phyloP scores from a whole-genome alignment of 2,797 vertebrate genomes.

The Danio choprae region DNA sequence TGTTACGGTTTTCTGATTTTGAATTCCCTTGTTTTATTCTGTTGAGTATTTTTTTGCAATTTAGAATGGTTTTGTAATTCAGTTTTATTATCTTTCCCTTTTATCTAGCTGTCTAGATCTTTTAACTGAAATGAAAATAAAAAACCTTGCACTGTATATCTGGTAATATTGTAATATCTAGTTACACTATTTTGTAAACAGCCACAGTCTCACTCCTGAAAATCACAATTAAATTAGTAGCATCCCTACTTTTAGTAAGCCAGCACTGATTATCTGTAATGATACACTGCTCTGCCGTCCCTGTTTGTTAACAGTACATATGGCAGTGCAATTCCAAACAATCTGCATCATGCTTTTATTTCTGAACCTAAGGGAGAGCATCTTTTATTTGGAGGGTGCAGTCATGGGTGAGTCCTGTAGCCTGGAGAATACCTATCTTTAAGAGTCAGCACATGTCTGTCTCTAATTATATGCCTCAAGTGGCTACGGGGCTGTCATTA shows the following conservation, averaged over 20 bases:
- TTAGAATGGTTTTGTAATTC: no score
- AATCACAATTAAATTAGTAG: constrained; percentile 10
- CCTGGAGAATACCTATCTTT: constrained; percentile 58
- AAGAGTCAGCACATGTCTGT: constrained; percentile 58
- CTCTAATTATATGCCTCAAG: constrained; percentile 60
- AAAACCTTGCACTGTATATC: no score
- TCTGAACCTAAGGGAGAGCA: constrained; percentile 33
- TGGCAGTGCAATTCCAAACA: not conserved
- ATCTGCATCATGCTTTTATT: constrained; percentile 29
- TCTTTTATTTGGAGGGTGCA: constrained; percentile 44
- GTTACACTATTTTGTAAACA: not conserved
- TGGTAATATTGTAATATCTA: no score
- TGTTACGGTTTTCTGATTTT: no score
- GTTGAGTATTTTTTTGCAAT: no score
- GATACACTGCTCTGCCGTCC: not conserved
- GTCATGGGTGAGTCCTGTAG: constrained; percentile 50
- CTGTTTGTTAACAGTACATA: not conserved
- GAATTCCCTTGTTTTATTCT: no score
- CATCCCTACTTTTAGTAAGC: not conserved
- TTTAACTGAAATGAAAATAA: no score
- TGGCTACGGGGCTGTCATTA: constrained; percentile 56
- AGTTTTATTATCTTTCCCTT: no score
- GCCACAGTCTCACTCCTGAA: not conserved
- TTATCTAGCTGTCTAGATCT: no score
- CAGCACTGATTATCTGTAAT: constrained; percentile 24